These are phyloP conservation scores for Drosophila tristis DNA, from an alignment of 1,140 invertebrate genomes.

Conservation along the genomic window DNA sequence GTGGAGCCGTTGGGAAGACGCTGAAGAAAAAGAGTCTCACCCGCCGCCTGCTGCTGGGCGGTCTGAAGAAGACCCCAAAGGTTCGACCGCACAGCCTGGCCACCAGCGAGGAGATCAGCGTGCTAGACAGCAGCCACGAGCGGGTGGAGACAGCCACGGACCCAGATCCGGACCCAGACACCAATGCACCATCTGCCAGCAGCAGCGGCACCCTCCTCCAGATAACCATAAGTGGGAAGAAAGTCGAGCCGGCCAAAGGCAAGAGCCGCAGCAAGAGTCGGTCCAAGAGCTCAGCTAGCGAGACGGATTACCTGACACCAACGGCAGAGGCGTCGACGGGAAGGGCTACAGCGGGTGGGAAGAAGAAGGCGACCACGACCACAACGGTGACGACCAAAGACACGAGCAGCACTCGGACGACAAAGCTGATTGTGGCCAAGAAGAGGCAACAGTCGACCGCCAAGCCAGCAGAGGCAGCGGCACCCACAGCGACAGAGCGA, in stretches of 20 bases:
- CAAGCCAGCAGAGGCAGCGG: constrained; percentile 32
- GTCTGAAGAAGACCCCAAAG: constrained; percentile 64
- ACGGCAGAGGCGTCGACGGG: constrained; percentile 8
- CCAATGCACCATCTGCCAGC: constrained; percentile 29
- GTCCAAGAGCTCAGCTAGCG: constrained; percentile 51
- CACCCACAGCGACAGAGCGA: constrained; percentile 29
- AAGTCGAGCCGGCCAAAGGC: constrained; percentile 55
- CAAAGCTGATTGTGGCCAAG: constrained; percentile 71
- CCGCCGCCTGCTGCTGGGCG: constrained; percentile 60
- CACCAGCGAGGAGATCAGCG: constrained; percentile 59
- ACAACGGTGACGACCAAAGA: constrained; percentile 56
- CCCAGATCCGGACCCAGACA: constrained; percentile 4
- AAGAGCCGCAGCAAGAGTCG: constrained; percentile 44
- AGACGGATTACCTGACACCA: constrained; percentile 79
- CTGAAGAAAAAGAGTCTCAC: constrained; percentile 74
- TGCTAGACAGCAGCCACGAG: constrained; percentile 7
- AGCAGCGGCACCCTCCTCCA: constrained; percentile 65
- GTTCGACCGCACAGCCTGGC: constrained; percentile 65
- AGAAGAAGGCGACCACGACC: constrained; percentile 40
- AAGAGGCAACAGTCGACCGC: constrained; percentile 35
- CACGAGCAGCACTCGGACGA: constrained; percentile 59
- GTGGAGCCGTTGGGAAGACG: constrained; percentile 41
- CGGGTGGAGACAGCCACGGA: constrained; percentile 14
- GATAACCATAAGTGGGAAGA: constrained; percentile 81
- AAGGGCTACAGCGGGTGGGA: constrained; percentile 4